Conservation (phyloP, 2,113 vertebrate species). For the Lonchura striata region DNA sequence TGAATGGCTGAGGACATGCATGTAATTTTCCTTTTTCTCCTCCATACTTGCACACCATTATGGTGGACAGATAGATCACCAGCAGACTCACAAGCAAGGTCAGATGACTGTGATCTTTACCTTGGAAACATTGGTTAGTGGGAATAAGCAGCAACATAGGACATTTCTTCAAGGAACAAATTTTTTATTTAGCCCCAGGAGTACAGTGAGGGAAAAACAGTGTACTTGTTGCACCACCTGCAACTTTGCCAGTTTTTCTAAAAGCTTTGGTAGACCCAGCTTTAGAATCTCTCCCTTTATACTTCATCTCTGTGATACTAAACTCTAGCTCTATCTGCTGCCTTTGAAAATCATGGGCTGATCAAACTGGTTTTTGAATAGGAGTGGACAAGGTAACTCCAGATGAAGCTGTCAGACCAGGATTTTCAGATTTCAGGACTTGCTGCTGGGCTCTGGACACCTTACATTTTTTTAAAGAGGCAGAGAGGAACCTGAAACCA, state of each 20-base stretch:
- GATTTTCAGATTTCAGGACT: background rate
- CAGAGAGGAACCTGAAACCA: background rate
- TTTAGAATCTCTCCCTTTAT: background rate
- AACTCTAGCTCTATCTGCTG: background rate
- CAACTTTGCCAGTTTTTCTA: background rate
- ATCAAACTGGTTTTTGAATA: background rate
- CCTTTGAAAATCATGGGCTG: background rate
- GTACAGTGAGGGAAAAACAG: background rate
- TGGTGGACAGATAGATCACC: background rate
- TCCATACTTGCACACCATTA: background rate
- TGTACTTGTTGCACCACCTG: background rate
- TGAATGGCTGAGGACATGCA: background rate
- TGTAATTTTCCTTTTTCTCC: background rate
- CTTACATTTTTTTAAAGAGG: background rate
- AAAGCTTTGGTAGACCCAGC: background rate
- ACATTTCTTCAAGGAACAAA: background rate
- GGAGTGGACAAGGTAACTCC: background rate
- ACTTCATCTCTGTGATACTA: background rate
- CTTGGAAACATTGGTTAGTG: background rate
- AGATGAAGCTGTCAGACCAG: background rate
- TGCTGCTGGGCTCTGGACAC: background rate
- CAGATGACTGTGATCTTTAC: background rate
- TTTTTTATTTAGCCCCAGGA: background rate
- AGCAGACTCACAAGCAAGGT: background rate
- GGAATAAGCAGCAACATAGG: background rate